Evolutionary conservation across 2,113 vertebrate genomes (phyloP).

Genomic region (Pseudorectes ferrugineus): DNA sequence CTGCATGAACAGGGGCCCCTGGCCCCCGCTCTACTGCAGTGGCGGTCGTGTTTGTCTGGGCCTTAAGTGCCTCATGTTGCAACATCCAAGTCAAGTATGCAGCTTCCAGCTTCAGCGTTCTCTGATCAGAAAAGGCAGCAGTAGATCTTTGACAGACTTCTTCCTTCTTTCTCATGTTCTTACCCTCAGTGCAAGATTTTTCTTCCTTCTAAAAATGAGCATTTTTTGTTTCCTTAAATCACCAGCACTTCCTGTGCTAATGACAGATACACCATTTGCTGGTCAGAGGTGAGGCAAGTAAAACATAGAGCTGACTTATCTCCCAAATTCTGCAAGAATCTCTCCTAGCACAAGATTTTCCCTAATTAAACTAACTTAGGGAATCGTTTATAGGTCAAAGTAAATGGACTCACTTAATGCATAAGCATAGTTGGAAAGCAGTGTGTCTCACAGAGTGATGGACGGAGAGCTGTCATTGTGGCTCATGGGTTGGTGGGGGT

Average conservation of each 20-base stretch:
- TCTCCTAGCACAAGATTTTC: not conserved
- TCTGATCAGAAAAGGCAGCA: rapidly evolving
- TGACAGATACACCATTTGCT: not conserved
- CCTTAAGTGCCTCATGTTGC: rapidly evolving
- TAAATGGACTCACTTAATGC: not conserved
- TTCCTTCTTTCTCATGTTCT: not conserved
- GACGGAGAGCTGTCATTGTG: not conserved
- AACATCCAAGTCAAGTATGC: rapidly evolving
- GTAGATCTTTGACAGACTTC: not conserved
- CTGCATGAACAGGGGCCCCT: rapidly evolving
- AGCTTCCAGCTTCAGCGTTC: not conserved
- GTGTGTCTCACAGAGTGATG: not conserved
- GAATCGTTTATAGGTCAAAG: not conserved
- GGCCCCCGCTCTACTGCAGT: rapidly evolving
- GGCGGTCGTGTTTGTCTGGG: not conserved
- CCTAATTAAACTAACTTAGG: not conserved
- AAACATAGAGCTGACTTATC: not conserved
- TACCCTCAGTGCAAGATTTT: not conserved
- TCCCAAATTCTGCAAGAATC: not conserved
- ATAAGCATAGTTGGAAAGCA: not conserved
- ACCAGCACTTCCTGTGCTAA: not conserved
- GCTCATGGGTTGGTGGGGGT: not conserved
- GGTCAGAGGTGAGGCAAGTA: not conserved
- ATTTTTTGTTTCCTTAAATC: not conserved
- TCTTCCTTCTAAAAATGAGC: not conserved